Evolutionary conservation across 30 jellyfish, hydroid and myxozoan species (phyloP), one percentile per base, ranked within the genome.

Genomic region (Haliclystus octoradiatus): DNA sequence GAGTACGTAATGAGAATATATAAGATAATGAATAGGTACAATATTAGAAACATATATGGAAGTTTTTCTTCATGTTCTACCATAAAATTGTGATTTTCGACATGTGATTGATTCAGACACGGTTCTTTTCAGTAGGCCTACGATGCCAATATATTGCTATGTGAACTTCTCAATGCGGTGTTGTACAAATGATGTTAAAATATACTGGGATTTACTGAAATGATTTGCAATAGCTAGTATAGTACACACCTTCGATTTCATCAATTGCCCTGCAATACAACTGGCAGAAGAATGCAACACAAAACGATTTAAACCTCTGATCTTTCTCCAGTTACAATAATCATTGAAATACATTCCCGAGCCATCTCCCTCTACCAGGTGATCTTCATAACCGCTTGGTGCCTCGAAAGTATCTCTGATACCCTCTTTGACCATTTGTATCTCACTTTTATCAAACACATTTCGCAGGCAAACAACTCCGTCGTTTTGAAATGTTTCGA

Each of bases 231-330:
- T n/a, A n/a, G n/a, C n/a, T n/a, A 19, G n/a, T 32, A 67, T 0
- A 0, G 19, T 28, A 80, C 80, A 30, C 51, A 82, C 95, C 2
- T 29, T 28, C 52, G 85, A 68, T 32, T 66, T 52, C 91, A 75
- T 83, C 40, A 83, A 34, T 28, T 13, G 34, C 13, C 85, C 91
- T 28, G 95, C 95, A 25, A 83, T 50, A 22, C 22, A 68, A 14
- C 91, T 85, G 13, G 91, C 95, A 24, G 91, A 91, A 3, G 95
- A 83, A 0, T 65, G 50, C 53, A 62, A n/a, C 9, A 76, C 85
- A 33, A 35, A 83, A 3, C 64, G 35, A 52, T 60, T 13, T 27
- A 72, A 31, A 30, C 75, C 95, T 9, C 62, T 71, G 3, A 74
- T 63, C 35, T 71, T 76, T 2, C 29, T 47, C 83, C 81, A 83